phyloP scores from a whole-genome alignment of 1,140 invertebrate genomes.

The Eupeodes corollae region DNA sequence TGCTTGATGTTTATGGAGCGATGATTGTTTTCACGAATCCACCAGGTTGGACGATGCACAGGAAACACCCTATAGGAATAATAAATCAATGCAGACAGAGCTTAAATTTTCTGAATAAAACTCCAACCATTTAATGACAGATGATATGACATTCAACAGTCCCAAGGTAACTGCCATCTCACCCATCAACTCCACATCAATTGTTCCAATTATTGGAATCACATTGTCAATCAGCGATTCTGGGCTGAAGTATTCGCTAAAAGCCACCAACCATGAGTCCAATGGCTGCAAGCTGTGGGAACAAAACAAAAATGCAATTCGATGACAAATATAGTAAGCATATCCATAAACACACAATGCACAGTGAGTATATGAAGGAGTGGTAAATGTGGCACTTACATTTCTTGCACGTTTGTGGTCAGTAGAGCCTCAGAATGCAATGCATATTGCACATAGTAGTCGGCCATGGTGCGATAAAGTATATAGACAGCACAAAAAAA shows the following conservation, averaged over 20 bases:
- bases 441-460: too few relatives aligned
- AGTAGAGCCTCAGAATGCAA: too few relatives aligned
- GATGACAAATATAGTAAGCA: too few relatives aligned
- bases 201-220: slow-evolving; percentile 21
- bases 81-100: background rate
- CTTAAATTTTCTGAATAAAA: background rate
- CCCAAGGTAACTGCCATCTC: slow-evolving; percentile 13
- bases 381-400: too few relatives aligned
- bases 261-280: too few relatives aligned
- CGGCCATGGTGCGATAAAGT: too few relatives aligned
- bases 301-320: too few relatives aligned
- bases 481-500: too few relatives aligned
- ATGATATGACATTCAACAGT: slow-evolving; percentile 16
- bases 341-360: too few relatives aligned
- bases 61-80: slow-evolving; percentile 17
- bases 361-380: too few relatives aligned
- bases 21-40: slow-evolving; percentile 18
- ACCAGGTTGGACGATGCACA: slow-evolving; percentile 25
- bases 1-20: slow-evolving; percentile 2
- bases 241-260: slow-evolving; percentile 7
- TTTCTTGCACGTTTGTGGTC: too few relatives aligned
- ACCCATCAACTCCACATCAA: slow-evolving; percentile 14
- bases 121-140: slow-evolving; percentile 22
- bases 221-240: slow-evolving; percentile 16
- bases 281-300: too few relatives aligned